phyloP scores from a whole-genome alignment of 1,140 invertebrate genomes.

The Araneus ventricosus region DNA sequence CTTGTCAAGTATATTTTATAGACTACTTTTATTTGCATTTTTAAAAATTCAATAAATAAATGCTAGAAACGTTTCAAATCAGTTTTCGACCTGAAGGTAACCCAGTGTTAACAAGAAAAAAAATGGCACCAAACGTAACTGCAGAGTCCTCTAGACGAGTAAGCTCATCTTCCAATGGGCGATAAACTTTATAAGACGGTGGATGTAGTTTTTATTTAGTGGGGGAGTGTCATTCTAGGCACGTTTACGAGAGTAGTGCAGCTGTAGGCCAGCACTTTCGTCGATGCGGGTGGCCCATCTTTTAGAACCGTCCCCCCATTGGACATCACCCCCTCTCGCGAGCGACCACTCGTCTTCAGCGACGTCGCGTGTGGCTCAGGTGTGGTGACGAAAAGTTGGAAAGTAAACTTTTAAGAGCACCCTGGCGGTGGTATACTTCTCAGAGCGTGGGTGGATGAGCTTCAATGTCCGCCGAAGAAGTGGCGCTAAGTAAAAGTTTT shows the following conservation, averaged over 20 bases:
- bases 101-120: no score
- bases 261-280: background rate
- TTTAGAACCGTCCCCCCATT: background rate
- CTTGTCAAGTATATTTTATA: no score
- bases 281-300: constrained; percentile 44
- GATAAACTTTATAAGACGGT: background rate
- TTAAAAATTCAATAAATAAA: no score
- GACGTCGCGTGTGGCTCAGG: background rate
- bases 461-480: background rate
- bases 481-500: background rate
- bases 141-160: no score
- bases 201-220: background rate
- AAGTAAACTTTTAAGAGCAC: constrained; percentile 1
- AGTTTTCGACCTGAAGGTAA: no score
- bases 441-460: background rate
- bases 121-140: no score
- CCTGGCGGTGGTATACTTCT: background rate
- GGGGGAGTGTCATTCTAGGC: constrained; percentile 21
- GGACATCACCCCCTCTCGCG: background rate
- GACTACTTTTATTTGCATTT: no score
- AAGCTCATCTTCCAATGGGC: background rate
- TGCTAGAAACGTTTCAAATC: no score
- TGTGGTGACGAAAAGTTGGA: constrained; percentile 17
- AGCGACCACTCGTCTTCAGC: background rate
- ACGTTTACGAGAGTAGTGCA: constrained; percentile 45